Percentiles rank a stretch among this genome's conserved stretches.
Evolutionary conservation across 2,888 invertebrate genomes (phyloP).

Genomic region (Tenthredo scrophulariae): DNA sequence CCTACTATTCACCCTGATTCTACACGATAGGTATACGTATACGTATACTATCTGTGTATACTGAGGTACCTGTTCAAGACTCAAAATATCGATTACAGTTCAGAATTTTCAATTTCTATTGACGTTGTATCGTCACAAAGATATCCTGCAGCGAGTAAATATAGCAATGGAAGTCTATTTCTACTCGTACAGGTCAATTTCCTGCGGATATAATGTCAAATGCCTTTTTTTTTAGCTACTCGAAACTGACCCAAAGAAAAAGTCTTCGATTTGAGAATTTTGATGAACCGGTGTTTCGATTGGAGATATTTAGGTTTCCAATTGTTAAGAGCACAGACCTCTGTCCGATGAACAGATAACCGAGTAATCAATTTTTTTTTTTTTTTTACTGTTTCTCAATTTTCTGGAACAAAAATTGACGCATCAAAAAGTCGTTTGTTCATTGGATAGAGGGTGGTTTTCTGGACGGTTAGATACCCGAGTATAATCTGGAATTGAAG

Average conservation of each 20-base stretch:
- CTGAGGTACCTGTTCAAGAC: background rate
- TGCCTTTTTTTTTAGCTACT: background rate
- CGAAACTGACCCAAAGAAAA: background rate
- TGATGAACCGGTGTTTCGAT: background rate
- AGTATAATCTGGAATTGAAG: too few relatives aligned
- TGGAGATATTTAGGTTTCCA: too few relatives aligned
- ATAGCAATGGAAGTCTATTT: background rate
- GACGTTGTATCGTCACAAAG: background rate
- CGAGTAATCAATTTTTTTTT: too few relatives aligned
- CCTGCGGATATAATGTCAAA: background rate
- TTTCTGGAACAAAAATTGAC: too few relatives aligned
- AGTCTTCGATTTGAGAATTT: background rate
- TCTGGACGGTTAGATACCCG: too few relatives aligned
- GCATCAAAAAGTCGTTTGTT: too few relatives aligned
- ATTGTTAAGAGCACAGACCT: too few relatives aligned
- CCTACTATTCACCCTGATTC: constrained; percentile 5
- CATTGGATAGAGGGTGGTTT: too few relatives aligned
- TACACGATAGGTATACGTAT: background rate
- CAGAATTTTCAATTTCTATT: constrained; percentile 16
- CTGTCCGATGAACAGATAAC: too few relatives aligned
- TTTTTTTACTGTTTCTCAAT: too few relatives aligned
- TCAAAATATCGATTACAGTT: constrained; percentile 1
- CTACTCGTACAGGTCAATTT: background rate
- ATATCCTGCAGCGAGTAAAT: background rate
- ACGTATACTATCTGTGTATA: background rate